phyloP scores from a whole-genome alignment of 2,888 invertebrate genomes.

The Drosophila melanosoma region DNA sequence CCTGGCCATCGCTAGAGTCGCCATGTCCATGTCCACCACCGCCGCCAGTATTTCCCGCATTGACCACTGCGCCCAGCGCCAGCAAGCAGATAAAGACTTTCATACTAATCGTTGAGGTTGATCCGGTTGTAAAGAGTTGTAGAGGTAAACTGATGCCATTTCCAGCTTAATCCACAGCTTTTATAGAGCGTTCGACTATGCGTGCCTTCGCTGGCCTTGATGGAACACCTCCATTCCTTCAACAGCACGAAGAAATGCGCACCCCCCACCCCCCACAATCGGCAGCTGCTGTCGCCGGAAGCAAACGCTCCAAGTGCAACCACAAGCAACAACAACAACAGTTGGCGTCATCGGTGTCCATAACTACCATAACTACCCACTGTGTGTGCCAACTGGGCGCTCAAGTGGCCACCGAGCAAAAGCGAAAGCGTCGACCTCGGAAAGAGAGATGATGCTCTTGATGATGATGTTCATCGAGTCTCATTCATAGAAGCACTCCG shows the following conservation, averaged over 20 bases:
- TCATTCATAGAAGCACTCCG: constrained; percentile 25
- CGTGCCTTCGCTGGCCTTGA: constrained; percentile 46
- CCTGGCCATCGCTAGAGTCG: constrained; percentile 40
- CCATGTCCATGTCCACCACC: constrained; percentile 35
- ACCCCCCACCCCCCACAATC: constrained; percentile 28
- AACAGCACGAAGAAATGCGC: constrained; percentile 16
- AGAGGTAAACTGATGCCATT: constrained; percentile 62
- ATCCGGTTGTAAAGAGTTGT: constrained; percentile 57
- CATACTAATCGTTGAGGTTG: constrained; percentile 59
- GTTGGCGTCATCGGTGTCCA: constrained; percentile 15
- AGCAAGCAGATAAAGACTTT: constrained; percentile 69
- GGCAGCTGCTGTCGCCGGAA: constrained; percentile 42
- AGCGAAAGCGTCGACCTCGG: constrained; percentile 56
- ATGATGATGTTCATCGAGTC: constrained; percentile 13
- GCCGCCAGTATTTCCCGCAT: constrained; percentile 70
- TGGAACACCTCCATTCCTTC: constrained; percentile 45
- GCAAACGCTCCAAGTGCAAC: constrained; percentile 45
- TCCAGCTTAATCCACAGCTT: constrained; percentile 49
- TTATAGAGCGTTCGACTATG: constrained; percentile 57
- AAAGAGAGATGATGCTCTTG: constrained; percentile 20
- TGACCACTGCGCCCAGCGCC: constrained; percentile 60
- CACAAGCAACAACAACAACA: constrained; percentile 9
- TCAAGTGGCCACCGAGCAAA: constrained; percentile 55
- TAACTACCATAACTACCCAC: not conserved
- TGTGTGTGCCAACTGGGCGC: constrained; percentile 22